A percentile compares a stretch with the other conserved stretches of the same genome.
Evolutionary conservation across 2,797 vertebrate species (phyloP).

Genomic region (Vespertilio murinus): DNA sequence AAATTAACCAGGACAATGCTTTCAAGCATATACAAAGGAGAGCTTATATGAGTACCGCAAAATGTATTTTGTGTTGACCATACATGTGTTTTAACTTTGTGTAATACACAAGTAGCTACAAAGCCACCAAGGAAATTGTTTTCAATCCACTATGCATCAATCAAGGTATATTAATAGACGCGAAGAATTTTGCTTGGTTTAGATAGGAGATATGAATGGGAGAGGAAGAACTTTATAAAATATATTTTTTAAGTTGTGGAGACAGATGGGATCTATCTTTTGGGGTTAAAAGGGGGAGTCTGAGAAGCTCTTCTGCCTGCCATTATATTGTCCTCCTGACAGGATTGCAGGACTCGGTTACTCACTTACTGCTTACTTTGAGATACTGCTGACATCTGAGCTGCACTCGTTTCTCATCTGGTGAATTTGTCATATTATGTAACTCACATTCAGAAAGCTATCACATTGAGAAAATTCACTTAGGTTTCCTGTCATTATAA

Average conservation of each 20-base stretch:
- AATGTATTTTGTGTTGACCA: not conserved
- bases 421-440: not conserved
- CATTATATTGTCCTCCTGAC: not conserved
- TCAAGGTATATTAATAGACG: not conserved
- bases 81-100: not conserved
- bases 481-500: slow-evolving; percentile 12
- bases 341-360: not conserved
- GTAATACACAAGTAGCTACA: not conserved
- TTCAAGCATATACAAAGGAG: not conserved
- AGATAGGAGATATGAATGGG: not conserved
- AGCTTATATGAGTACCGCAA: not conserved
- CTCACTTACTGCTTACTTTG: not conserved
- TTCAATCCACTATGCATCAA: not conserved
- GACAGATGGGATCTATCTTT: not conserved
- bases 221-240: not conserved
- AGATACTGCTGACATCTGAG: not conserved
- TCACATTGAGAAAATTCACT: not conserved
- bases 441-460: slow-evolving; percentile 1
- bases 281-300: not conserved
- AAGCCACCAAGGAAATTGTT: not conserved
- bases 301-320: not conserved
- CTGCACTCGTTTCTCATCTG: not conserved
- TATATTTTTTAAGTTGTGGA: not conserved
- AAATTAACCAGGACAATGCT: not conserved
- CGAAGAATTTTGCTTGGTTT: not conserved